Base-by-base conservation (phyloP, 2,888 invertebrate genomes). In the Agonum fuliginosum region DNA sequence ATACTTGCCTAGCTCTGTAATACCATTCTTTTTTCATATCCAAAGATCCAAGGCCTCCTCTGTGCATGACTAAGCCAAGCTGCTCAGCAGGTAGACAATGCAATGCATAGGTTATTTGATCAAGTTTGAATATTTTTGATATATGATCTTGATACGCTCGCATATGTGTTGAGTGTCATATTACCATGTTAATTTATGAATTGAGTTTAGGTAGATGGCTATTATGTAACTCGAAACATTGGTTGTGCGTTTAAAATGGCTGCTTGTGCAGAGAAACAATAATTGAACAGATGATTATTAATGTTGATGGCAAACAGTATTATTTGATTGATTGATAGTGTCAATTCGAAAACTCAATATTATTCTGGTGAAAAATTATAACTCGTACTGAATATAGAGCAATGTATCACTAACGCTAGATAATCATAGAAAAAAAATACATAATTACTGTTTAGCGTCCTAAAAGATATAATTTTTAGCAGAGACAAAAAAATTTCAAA, bases 121-220 rank as follows among this genome's bases (percentile, higher is more conserved):
- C 65, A 19, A 65, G 65, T 30, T 30, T 14, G 65, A 30, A 19
- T 34, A 34, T 34, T 34, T 65, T 19, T 65, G 37, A 65, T 65
- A 65, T 65, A 37, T 65, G 65, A 30, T 65, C 65, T 48, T 17
- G 37, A 34, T 30, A 34, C 10, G 6, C 65, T 34, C 30, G 6
- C 65, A 65, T 65, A 65, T 34, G 65, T 65, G 65, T 65, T 54
- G 54, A 54, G 54, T 20, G 54, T 54, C 54, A 54, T 54, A 54
- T 54, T 54, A 54, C 54, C 22, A 54, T 54, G 54, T 54, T 54
- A 54, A 54, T 54, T 54, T 54, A 54, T 54, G 54, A 54, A 54
- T 54, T 54, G 54, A 12, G 54, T 22, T 54, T 54, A 54, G 54
- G 20, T 54, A 54, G 54, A 54, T 54, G 54, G 22, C 22, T 54